Conservation (phyloP, 2,797 vertebrate species). For the Agapornis canus region DNA sequence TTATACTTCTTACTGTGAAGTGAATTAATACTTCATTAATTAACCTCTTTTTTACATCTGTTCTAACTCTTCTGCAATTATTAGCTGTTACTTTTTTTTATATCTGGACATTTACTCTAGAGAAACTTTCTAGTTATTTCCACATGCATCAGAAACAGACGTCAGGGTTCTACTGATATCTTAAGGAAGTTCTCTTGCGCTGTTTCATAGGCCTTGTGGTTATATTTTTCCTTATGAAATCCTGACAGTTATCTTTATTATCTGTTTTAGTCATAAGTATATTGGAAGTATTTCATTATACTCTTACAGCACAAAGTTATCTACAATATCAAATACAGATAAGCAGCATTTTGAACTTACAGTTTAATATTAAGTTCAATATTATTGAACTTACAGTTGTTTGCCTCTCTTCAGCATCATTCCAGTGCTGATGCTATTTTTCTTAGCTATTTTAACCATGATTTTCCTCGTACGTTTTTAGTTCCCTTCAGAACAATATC, state of each 20-base stretch:
- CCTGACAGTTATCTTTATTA: not conserved
- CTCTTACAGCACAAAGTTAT: not conserved
- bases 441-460: not conserved
- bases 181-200: not conserved
- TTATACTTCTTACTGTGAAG: not conserved
- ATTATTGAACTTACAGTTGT: not conserved
- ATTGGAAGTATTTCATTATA: not conserved
- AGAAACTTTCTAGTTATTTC: not conserved
- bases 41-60: not conserved
- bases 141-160: rapidly evolving
- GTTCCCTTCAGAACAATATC: not conserved
- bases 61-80: not conserved
- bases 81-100: not conserved
- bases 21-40: not conserved
- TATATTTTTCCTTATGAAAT: not conserved
- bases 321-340: not conserved
- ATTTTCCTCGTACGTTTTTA: not conserved
- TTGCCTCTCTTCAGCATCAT: not conserved
- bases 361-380: no score
- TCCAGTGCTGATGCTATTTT: not conserved
- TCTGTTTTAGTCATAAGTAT: not conserved
- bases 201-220: not conserved
- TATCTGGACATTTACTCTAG: not conserved
- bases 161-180: rapidly evolving
- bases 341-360: not conserved